Evolutionary conservation across 1,140 invertebrate genomes (phyloP).

Genomic region (Ceratosolen solmsi): DNA sequence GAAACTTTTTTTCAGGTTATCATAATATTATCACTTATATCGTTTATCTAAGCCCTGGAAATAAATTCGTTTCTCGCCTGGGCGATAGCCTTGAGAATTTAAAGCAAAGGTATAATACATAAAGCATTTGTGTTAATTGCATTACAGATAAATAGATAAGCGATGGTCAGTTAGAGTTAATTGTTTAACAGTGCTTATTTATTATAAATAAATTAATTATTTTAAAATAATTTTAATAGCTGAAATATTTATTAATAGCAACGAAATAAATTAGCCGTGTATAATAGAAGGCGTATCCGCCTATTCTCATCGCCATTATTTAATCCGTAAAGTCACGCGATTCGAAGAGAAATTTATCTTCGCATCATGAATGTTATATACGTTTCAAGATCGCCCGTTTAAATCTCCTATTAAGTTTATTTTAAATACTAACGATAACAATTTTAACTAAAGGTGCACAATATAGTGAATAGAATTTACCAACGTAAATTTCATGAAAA

Average conservation of each 20-base stretch:
- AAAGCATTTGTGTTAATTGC: neutral
- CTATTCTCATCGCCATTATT: neutral
- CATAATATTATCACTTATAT: neutral
- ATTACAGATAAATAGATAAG: neutral
- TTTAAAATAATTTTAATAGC: no score
- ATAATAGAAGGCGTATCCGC: neutral
- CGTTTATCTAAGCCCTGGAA: neutral
- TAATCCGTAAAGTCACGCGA: neutral
- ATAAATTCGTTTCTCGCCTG: neutral
- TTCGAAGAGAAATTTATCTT: neutral
- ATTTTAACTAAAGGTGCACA: neutral
- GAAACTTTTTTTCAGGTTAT: constrained; percentile 7
- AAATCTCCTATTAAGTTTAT: neutral
- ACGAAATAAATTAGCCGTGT: neutral
- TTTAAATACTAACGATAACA: neutral
- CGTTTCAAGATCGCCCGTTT: neutral
- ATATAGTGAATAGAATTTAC: no score
- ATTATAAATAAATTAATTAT: no score
- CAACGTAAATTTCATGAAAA: no score
- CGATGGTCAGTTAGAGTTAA: no score
- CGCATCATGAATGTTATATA: neutral
- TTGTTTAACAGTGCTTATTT: no score
- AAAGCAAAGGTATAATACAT: neutral
- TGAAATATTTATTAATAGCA: neutral
- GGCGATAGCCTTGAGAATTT: neutral